phyloP scores from a whole-genome alignment of 64 coral and sea anemone species.

The Porites australiensis region DNA sequence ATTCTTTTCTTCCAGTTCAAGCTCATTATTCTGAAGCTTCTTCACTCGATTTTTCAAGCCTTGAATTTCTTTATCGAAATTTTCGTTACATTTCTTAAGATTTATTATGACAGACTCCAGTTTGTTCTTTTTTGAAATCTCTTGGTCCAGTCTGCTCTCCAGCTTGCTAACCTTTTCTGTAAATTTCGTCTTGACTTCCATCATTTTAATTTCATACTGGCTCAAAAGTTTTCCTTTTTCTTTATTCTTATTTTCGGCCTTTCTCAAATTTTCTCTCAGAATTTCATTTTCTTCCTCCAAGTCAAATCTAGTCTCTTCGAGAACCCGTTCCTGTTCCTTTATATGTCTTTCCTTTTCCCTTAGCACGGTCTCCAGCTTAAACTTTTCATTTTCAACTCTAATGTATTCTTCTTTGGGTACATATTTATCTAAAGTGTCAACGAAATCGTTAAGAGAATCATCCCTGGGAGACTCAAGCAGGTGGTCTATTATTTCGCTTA shows the following conservation, averaged over 20 bases:
- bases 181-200: constrained; percentile 49
- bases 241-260: constrained; percentile 57
- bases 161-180: constrained; percentile 53
- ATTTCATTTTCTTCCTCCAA: constrained; percentile 69
- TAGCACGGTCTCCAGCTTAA: constrained; percentile 40
- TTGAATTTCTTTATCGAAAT: constrained; percentile 59
- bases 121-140: constrained; percentile 46
- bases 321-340: constrained; percentile 56
- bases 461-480: constrained; percentile 32
- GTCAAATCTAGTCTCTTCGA: constrained; percentile 75
- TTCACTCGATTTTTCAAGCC: constrained; percentile 27
- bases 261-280: constrained; percentile 46
- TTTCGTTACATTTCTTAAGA: constrained; percentile 38
- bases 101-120: constrained; percentile 47
- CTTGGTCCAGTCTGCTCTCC: constrained; percentile 37
- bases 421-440: constrained; percentile 62
- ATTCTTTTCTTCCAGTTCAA: constrained; percentile 36
- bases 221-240: constrained; percentile 49
- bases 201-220: constrained; percentile 62
- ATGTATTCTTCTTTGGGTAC: constrained; percentile 69
- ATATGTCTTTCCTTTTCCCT: constrained; percentile 54
- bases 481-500: constrained; percentile 80
- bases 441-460: constrained; percentile 58
- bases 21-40: constrained; percentile 40
- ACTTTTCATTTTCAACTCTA: constrained; percentile 63